Evolutionary conservation across 1,140 invertebrate species (phyloP).

Genomic region (Drosophila quadrilineata): DNA sequence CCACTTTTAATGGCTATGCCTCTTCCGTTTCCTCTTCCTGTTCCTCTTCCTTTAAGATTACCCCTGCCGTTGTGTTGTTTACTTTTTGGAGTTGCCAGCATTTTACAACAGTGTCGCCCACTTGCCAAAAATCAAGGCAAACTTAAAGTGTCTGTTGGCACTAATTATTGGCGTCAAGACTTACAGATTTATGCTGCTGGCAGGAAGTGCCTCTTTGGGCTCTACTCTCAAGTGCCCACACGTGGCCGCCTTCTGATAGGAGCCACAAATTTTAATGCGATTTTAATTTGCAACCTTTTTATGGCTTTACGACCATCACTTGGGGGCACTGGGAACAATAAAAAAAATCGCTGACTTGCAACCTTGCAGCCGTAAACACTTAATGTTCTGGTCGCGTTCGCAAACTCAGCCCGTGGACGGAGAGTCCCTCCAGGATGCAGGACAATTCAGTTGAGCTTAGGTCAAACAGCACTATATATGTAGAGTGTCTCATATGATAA

Average conservation of each 20-base stretch:
- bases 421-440: not conserved
- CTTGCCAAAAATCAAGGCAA: constrained; percentile 26
- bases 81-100: constrained; percentile 14
- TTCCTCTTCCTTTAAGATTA: not conserved
- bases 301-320: constrained; percentile 21
- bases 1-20: not conserved
- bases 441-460: not conserved
- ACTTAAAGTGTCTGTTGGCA: constrained; percentile 7
- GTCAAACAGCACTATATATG: too few species aligned
- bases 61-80: constrained; percentile 1
- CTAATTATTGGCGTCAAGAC: constrained; percentile 52
- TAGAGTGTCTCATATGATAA: too few species aligned
- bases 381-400: constrained; percentile 41
- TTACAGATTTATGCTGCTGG: constrained; percentile 39
- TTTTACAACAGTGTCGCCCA: too few species aligned
- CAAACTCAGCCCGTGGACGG: constrained; percentile 1
- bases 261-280: constrained; percentile 56
- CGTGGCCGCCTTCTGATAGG: constrained; percentile 47
- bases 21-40: not conserved
- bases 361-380: constrained; percentile 45
- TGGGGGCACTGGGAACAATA: constrained; percentile 19
- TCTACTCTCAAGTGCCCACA: constrained; percentile 49
- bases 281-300: constrained; percentile 68
- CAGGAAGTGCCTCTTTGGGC: not conserved
- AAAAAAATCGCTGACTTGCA: constrained; percentile 61